A percentile compares a stretch with the other conserved stretches of the same genome.
Evolutionary conservation across 1,140 invertebrate genomes (phyloP).

Genomic region (Lucilia sericata): DNA sequence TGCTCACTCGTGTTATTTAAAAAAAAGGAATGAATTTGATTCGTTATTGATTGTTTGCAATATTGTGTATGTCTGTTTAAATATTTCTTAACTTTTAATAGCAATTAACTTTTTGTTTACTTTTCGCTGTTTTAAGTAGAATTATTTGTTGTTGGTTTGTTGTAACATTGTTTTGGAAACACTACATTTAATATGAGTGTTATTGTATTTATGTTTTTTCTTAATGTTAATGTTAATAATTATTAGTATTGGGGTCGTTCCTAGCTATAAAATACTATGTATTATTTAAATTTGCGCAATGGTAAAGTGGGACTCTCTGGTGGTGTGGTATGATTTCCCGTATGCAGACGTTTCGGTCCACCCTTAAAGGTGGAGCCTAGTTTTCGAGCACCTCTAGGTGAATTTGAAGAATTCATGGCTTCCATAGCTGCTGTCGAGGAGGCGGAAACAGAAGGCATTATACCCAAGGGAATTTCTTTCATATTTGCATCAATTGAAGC

Average conservation of each 20-base stretch:
- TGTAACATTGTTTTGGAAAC: not conserved
- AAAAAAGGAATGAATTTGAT: constrained; percentile 44
- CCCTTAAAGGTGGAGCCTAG: constrained; percentile 69
- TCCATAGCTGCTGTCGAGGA: constrained; percentile 64
- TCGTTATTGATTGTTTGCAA: constrained; percentile 34
- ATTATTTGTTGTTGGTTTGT: not conserved
- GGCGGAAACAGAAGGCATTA: constrained; percentile 59
- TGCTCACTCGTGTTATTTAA: constrained; percentile 34
- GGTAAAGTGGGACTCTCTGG: constrained; percentile 70
- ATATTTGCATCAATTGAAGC: constrained; percentile 61
- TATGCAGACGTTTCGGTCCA: constrained; percentile 64
- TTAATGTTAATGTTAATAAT: not conserved
- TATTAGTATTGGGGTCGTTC: not conserved
- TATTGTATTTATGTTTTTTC: not conserved
- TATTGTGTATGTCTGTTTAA: not conserved
- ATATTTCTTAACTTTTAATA: not conserved
- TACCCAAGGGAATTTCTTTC: constrained; percentile 54
- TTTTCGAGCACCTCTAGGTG: constrained; percentile 69
- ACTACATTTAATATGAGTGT: not conserved
- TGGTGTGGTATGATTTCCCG: constrained; percentile 65
- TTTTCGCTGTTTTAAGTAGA: constrained; percentile 37
- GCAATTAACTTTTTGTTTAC: not conserved
- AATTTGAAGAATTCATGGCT: constrained; percentile 55
- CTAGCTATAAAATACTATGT: constrained; percentile 48
- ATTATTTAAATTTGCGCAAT: constrained; percentile 63